Base-by-base conservation (phyloP, 1,140 invertebrate species). In the Pomacea maculata region DNA sequence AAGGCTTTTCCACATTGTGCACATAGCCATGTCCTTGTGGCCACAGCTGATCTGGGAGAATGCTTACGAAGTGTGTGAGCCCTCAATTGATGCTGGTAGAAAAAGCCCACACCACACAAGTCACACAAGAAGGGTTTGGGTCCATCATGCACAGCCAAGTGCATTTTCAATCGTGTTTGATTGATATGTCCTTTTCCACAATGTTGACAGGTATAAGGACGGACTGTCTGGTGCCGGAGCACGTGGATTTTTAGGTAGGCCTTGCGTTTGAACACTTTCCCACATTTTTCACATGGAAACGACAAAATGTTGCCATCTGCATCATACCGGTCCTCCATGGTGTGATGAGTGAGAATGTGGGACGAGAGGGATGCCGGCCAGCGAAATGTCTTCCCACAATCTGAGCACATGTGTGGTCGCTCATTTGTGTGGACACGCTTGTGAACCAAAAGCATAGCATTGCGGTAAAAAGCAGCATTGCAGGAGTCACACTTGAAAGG, bases 201-300 rank as follows among this genome's bases (percentile, higher is more conserved):
- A 93, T 99, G 99, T 90, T 94, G 94, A 92, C 98, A 99, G 92
- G 99, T 96, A 91, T 98, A 99, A 19, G 97, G 97, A 91, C 99
- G 99, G 92, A 98, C 97, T 34, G 98, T 98, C 75, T 95, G 98
- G 93, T 99, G 98, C 81, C 99, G 93, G 83, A 97, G 94, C 91
- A 97, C 97, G 93, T 99, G 98, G 92, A 99, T 97, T 63, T 97
- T 98, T 83, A 99, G 93, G 90, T 99, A 70, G n/a, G 29, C 29
- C 29, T 70, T 70, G 21, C 67, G 67, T n/a, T 70, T 34, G 21
- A 70, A 70, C 67, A 25, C 67, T 10, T 70, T 70, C 6, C 67
- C 67, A 34, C 67, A 70, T 34, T 70, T 34, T 6, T 70, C 29
- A 21, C 67, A 70, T n/a, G 67, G 21, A 21, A 25, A 70, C 11